Conservation (phyloP, 1,140 invertebrate genomes). For the Pinna nobilis region DNA sequence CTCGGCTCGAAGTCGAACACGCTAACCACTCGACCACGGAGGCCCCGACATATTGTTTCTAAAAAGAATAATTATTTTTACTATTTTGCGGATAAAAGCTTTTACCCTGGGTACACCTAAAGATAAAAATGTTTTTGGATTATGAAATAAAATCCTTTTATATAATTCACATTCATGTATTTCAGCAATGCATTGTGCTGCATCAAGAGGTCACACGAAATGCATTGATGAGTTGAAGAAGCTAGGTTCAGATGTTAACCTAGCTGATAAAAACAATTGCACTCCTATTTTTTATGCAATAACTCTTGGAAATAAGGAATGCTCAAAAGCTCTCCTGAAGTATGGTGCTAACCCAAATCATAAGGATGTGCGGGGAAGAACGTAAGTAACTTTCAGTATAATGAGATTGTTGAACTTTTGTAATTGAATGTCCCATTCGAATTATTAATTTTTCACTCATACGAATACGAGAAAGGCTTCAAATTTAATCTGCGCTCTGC, state of each 20-base stretch:
- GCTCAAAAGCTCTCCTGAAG: slow-evolving; percentile 90
- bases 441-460: too few relatives aligned
- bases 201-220: slow-evolving; percentile 93
- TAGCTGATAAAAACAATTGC: slow-evolving; percentile 85
- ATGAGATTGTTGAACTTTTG: too few relatives aligned
- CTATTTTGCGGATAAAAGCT: background rate
- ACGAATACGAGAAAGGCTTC: too few relatives aligned
- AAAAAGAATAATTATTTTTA: too few relatives aligned
- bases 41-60: too few relatives aligned
- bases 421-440: too few relatives aligned
- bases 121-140: too few relatives aligned
- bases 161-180: too few relatives aligned
- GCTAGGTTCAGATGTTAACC: slow-evolving; percentile 81
- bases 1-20: too few relatives aligned
- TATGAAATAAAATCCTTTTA: background rate
- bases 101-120: background rate
- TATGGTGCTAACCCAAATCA: slow-evolving; percentile 92
- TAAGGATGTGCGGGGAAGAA: slow-evolving; percentile 93
- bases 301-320: slow-evolving; percentile 95
- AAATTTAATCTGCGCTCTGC: too few relatives aligned
- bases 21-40: too few relatives aligned
- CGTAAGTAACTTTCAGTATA: slow-evolving; percentile 77
- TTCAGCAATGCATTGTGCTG: slow-evolving; percentile 93
- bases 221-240: slow-evolving; percentile 91
- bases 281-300: slow-evolving; percentile 97